These are phyloP conservation scores for Leptodactylus fuscus DNA, from an alignment of 2,113 vertebrate species.

Conservation along the genomic window DNA sequence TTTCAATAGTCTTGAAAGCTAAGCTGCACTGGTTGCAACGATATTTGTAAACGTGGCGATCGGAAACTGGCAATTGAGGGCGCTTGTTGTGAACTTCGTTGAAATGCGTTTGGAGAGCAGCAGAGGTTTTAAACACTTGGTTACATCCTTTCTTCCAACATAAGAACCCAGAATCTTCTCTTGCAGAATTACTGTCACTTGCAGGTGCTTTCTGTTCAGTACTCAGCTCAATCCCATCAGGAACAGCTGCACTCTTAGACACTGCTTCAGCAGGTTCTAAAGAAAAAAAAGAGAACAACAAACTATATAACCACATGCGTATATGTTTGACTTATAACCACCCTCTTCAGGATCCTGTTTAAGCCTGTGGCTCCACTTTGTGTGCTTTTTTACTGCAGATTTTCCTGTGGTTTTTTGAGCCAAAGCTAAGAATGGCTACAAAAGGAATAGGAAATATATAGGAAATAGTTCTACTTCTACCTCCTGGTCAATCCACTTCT, in stretches of 20 bases:
- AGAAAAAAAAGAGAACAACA: not conserved
- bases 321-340: not conserved
- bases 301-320: not conserved
- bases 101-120: conserved; percentile 95
- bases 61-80: conserved; percentile 93
- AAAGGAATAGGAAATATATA: too few relatives aligned
- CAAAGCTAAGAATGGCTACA: too few relatives aligned
- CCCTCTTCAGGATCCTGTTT: not conserved
- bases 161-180: conserved; percentile 90
- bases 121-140: conserved; percentile 95
- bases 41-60: conserved; percentile 98
- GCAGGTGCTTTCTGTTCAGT: conserved; percentile 79
- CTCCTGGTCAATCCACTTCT: too few relatives aligned
- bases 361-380: too few relatives aligned
- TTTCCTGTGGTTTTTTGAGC: too few relatives aligned
- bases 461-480: too few relatives aligned
- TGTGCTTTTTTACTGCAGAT: too few relatives aligned
- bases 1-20: conserved; percentile 97
- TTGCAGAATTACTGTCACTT: conserved; percentile 78
- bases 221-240: conserved; percentile 75
- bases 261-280: conserved; percentile 85
- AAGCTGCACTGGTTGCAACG: conserved; percentile 98
- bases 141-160: conserved; percentile 99
- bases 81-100: conserved; percentile 95
- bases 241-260: conserved; percentile 80